Conservation (phyloP, 2,888 invertebrate species). For the Dioctria rufipes region DNA sequence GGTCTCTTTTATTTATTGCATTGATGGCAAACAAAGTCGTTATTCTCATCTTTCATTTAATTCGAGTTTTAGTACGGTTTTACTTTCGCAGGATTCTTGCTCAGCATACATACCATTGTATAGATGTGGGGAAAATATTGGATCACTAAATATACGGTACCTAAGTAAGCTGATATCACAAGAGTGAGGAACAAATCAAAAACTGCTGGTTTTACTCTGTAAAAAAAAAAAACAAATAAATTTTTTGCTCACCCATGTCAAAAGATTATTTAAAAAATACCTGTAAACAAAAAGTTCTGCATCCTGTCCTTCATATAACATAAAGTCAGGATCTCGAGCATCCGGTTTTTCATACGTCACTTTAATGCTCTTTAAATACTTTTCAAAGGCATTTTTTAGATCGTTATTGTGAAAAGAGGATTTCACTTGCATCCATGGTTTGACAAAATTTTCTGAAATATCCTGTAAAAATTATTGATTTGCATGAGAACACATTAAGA, state of each 20-base stretch:
- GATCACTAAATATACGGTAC: slow-evolving; percentile 86
- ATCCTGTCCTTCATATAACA: slow-evolving; percentile 88
- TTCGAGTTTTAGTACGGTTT: slow-evolving; percentile 25
- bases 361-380: slow-evolving; percentile 85
- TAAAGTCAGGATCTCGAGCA: slow-evolving; percentile 92
- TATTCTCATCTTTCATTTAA: background rate
- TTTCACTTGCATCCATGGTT: slow-evolving; percentile 83
- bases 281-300: slow-evolving; percentile 90
- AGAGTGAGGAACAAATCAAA: slow-evolving; percentile 96
- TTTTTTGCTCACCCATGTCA: background rate
- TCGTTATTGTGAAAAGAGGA: slow-evolving; percentile 79
- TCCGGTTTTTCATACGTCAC: slow-evolving; percentile 80
- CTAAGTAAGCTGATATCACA: slow-evolving; percentile 87
- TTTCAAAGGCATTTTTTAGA: slow-evolving; percentile 80
- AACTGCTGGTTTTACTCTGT: slow-evolving; percentile 96
- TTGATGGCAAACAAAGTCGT: slow-evolving; percentile 15
- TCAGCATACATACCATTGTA: slow-evolving; percentile 75
- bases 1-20: slow-evolving; percentile 23
- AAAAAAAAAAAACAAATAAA: slow-evolving; percentile 67
- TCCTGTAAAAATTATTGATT: slow-evolving; percentile 72
- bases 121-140: slow-evolving; percentile 81
- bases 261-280: slow-evolving; percentile 71
- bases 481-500: background rate
- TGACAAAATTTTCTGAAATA: slow-evolving; percentile 81
- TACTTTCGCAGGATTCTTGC: slow-evolving; percentile 60